These are phyloP conservation scores for Pycnonotus jocosus DNA, from an alignment of 2,113 vertebrate species.

Conservation along the genomic window DNA sequence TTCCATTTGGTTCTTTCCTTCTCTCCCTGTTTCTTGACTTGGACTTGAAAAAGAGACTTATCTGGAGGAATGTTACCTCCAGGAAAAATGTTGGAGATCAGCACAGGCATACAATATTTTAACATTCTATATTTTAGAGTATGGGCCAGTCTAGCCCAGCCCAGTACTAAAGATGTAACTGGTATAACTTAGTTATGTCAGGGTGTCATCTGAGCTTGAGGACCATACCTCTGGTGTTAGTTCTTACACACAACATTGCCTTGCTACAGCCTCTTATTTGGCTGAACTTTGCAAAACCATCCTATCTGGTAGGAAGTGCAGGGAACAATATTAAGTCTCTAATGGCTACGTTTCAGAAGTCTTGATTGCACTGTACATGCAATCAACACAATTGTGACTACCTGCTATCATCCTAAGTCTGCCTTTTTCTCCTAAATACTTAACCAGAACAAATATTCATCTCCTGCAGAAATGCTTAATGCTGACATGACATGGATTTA, in stretches of 20 bases:
- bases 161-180: neutral
- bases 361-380: neutral
- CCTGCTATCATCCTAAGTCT: neutral
- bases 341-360: neutral
- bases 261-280: neutral
- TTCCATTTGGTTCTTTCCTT: neutral
- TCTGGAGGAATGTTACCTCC: neutral
- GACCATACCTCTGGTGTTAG: neutral
- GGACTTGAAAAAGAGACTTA: neutral
- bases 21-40: neutral
- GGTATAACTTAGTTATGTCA: neutral
- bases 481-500: neutral
- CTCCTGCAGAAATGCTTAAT: neutral
- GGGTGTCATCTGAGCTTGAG: neutral
- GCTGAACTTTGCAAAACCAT: neutral
- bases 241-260: neutral
- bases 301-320: neutral
- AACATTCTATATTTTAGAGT: neutral
- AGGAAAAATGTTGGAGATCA: neutral
- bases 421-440: neutral
- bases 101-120: neutral
- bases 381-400: neutral
- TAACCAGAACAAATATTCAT: neutral
- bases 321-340: neutral
- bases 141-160: neutral